Percentiles rank a stretch among this genome's conserved stretches.
phyloP scores from a whole-genome alignment of 2,888 invertebrate species.

The Choreutis nemorana region DNA sequence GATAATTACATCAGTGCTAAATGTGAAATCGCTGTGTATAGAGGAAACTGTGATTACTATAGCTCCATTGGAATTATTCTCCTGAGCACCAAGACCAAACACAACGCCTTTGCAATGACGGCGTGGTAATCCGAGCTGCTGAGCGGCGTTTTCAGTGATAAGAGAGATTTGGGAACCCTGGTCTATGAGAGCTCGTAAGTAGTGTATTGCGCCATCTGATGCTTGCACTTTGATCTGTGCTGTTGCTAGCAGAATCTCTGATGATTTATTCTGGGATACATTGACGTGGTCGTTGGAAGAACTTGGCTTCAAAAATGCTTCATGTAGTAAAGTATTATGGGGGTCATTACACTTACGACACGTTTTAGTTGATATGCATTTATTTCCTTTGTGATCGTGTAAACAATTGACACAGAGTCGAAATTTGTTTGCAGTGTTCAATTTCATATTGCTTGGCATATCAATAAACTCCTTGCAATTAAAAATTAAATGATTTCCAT shows the following conservation, averaged over 20 bases:
- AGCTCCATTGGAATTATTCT: too few species aligned
- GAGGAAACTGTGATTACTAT: too few species aligned
- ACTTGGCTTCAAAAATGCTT: neutral
- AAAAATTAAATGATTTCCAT: conserved; percentile 8
- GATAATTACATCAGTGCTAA: conserved; percentile 9
- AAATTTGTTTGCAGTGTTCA: conserved; percentile 8
- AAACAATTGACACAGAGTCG: conserved; percentile 12
- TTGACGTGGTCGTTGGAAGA: too few species aligned
- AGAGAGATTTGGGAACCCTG: conserved; percentile 12
- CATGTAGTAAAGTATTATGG: too few species aligned
- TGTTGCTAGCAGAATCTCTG: conserved; percentile 9
- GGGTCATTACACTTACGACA: conserved; percentile 11
- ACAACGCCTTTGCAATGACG: too few species aligned
- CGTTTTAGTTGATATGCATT: conserved; percentile 10
- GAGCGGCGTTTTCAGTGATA: conserved; percentile 10
- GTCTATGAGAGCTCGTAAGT: conserved; percentile 9
- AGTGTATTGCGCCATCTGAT: conserved; percentile 8
- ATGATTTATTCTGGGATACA: too few species aligned
- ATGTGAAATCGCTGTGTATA: too few species aligned
- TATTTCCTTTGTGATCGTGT: conserved; percentile 8
- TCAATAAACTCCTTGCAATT: conserved; percentile 9
- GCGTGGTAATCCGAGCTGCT: conserved; percentile 5
- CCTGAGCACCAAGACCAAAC: too few species aligned
- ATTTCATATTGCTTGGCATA: neutral
- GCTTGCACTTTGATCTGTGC: conserved; percentile 5